A percentile compares a stretch with the other conserved stretches of the same genome.
phyloP scores from a whole-genome alignment of 1,140 invertebrate species.

The Coelopa frigida region DNA sequence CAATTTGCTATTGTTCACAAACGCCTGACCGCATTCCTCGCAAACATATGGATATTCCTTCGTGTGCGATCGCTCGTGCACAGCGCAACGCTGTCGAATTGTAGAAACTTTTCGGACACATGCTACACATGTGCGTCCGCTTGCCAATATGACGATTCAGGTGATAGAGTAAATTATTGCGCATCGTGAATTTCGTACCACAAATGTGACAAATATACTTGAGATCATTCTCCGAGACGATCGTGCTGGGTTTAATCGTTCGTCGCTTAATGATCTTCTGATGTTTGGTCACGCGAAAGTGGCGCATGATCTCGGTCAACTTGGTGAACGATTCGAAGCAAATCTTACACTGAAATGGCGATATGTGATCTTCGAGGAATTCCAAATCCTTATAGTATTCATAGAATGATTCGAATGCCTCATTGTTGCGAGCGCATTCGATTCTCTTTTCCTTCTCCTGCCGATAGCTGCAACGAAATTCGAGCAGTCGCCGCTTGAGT shows the following conservation, averaged over 20 bases:
- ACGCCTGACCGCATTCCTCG: slow-evolving; percentile 30
- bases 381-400: slow-evolving; percentile 26
- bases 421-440: slow-evolving; percentile 11
- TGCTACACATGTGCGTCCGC: slow-evolving; percentile 20
- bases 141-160: slow-evolving; percentile 27
- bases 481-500: slow-evolving; percentile 28
- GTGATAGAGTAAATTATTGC: slow-evolving; percentile 29
- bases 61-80: slow-evolving; percentile 33
- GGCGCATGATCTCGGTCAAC: slow-evolving; percentile 3
- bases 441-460: slow-evolving; percentile 27
- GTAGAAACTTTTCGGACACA: slow-evolving; percentile 37
- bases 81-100: slow-evolving; percentile 24
- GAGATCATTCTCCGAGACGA: slow-evolving; percentile 14
- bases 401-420: slow-evolving; percentile 22
- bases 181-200: slow-evolving; percentile 30
- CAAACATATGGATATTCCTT: slow-evolving; percentile 36
- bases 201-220: slow-evolving; percentile 37
- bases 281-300: no score
- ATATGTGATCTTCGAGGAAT: slow-evolving; percentile 31
- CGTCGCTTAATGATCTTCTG: no score
- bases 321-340: slow-evolving; percentile 7
- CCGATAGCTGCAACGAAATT: slow-evolving; percentile 32
- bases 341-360: slow-evolving; percentile 24
- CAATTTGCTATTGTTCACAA: slow-evolving; percentile 47
- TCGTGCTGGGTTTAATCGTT: no score